A percentile compares a stretch with the other conserved stretches of the same genome.
Evolutionary conservation across 2,797 vertebrate genomes (phyloP).

Genomic region (Champsocephalus gunnari): DNA sequence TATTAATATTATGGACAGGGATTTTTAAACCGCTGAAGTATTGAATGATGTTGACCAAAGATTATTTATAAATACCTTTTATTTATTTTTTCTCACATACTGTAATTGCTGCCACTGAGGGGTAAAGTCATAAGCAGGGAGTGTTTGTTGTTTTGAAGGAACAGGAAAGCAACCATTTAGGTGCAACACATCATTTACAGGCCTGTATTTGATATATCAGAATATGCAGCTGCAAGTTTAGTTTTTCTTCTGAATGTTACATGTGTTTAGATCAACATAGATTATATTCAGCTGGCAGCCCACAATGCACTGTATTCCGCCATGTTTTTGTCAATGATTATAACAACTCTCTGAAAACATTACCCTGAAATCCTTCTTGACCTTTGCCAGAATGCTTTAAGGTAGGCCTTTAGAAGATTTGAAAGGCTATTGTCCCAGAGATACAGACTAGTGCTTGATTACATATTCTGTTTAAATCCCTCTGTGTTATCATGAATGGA

Average conservation of each 20-base stretch:
- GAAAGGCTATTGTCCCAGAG: conserved; percentile 71
- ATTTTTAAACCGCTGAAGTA: neutral
- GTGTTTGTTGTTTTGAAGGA: conserved; percentile 18
- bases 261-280: conserved; percentile 49
- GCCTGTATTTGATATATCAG: conserved; percentile 55
- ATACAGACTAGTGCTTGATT: conserved; percentile 78
- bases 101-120: conserved; percentile 17
- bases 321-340: conserved; percentile 61
- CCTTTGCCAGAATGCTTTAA: conserved; percentile 71
- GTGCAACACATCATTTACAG: conserved; percentile 32
- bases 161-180: conserved; percentile 10
- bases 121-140: conserved; percentile 18
- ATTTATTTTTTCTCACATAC: conserved; percentile 4
- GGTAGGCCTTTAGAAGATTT: conserved; percentile 60
- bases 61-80: neutral
- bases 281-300: conserved; percentile 52
- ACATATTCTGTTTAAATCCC: conserved; percentile 81
- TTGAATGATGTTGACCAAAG: neutral
- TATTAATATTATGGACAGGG: conserved; percentile 16
- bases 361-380: conserved; percentile 65
- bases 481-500: conserved; percentile 80
- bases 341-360: conserved; percentile 44
- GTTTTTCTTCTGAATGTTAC: conserved; percentile 59
- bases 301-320: conserved; percentile 46
- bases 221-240: conserved; percentile 55